Conservation (phyloP, 2,888 invertebrate genomes). For the Strigamia transsilvanica region DNA sequence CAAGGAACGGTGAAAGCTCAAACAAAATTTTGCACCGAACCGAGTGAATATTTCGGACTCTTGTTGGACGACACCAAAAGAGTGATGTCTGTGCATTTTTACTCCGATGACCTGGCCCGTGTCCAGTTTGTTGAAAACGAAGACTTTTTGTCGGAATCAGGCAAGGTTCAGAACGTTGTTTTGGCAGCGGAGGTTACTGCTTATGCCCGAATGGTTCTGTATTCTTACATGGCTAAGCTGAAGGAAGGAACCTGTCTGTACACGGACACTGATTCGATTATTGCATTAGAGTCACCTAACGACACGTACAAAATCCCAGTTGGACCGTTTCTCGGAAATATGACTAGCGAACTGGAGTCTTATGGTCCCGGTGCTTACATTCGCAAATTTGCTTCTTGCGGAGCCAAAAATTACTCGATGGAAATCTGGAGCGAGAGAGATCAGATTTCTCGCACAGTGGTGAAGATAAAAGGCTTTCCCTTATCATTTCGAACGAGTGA, state of each 20-base stretch:
- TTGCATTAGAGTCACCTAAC: too few relatives aligned
- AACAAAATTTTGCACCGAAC: neutral
- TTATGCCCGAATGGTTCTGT: neutral
- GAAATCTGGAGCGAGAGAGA: neutral
- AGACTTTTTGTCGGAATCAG: neutral
- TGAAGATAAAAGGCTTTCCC: neutral
- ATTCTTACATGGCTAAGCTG: neutral
- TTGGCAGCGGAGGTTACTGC: slow-evolving; percentile 6
- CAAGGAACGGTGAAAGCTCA: neutral
- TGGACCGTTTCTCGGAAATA: neutral
- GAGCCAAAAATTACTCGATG: slow-evolving; percentile 21
- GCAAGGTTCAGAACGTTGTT: neutral
- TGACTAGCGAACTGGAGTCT: neutral
- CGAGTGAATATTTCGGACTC: neutral
- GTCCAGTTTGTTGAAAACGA: slow-evolving; percentile 1
- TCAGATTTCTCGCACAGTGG: neutral
- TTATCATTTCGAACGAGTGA: neutral
- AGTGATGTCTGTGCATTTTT: neutral
- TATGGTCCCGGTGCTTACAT: neutral
- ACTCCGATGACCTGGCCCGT: neutral
- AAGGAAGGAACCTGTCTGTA: too few relatives aligned
- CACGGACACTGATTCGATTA: too few relatives aligned
- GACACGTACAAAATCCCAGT: too few relatives aligned
- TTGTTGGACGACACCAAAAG: neutral
- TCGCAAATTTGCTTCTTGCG: neutral